Conservation (phyloP, 2,113 vertebrate species). For the Setophaga kirtlandii region DNA sequence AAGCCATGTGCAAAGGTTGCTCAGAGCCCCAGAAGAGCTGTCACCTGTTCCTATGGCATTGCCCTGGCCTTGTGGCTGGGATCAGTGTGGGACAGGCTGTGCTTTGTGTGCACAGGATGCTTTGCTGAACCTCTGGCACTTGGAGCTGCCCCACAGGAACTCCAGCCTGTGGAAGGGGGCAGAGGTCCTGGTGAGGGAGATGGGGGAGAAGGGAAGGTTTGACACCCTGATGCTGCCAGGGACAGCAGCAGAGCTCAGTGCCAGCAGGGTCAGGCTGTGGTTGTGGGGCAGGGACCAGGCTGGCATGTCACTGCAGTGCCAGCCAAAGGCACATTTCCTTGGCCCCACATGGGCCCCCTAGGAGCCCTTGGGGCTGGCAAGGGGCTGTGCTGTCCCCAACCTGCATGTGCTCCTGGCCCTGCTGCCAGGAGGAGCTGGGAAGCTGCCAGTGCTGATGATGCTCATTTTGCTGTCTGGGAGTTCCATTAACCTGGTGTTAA, state of each 20-base stretch:
- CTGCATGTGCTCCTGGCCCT: background rate
- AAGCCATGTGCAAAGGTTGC: rapidly evolving
- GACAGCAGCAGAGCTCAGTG: background rate
- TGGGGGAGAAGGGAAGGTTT: background rate
- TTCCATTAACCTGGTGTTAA: background rate
- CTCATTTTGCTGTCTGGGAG: background rate
- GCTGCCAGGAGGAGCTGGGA: background rate
- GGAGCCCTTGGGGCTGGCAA: background rate
- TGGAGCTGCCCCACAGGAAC: background rate
- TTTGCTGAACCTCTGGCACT: background rate
- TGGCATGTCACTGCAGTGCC: background rate
- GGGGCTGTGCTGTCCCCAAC: background rate
- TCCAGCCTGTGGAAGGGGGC: background rate
- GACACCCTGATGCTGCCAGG: rapidly evolving
- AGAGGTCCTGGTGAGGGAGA: background rate
- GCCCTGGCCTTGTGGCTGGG: rapidly evolving
- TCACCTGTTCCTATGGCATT: background rate
- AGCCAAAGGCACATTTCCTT: background rate
- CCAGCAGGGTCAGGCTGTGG: background rate
- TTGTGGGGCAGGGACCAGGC: background rate
- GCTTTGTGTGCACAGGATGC: background rate
- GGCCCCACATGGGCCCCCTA: rapidly evolving
- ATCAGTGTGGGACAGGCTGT: background rate
- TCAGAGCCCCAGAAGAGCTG: background rate
- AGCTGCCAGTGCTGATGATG: background rate